Base-by-base conservation (phyloP, 2,797 vertebrate genomes). In the Mareca penelope region DNA sequence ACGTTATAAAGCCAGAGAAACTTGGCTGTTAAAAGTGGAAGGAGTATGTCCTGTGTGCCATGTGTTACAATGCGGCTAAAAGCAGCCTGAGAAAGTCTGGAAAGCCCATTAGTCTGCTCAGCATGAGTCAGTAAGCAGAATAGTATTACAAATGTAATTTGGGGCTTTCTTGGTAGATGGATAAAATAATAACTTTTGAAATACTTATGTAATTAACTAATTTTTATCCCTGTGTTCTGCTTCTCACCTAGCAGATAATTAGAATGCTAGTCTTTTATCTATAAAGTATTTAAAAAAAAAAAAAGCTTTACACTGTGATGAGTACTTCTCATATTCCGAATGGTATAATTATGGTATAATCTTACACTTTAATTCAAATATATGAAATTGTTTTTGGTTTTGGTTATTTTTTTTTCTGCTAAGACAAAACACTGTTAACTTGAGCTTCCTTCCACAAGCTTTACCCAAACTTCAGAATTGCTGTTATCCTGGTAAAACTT, bases 231-330 rank as follows among this genome's bases (percentile, higher is more conserved):
- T 28, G 15, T 89, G 56, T 93, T 92, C 68, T 77, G 22, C 68
- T 40, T 77, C 60, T 89, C 79, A 88, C 52, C 64, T 85, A 89
- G 68, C 28, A 82, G 28, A n/a, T 92, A 71, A 75, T 94, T 82
- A 35, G 89, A 86, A 80, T 57, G 4, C 7, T 60, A 18, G 4
- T 35, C 37, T 69, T 76, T 80, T 94, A 64, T 57, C 26, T 52
- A 12, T 46, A 11, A 77, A 88, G 18, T 44, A 26, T 79, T 88
- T 16, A 12, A 46, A 21, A 29, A 42, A 40, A 40, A 67, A 18
- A 28, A 12, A 64, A 8, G 6, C 23, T 64, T 29, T 65, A 15
- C 31, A 5, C 19, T 37, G 2, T 85, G 84, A 89, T 89, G 24
- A 92, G 78, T 80, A 39, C 42, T 63, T 94, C 46, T 60, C 93